Base-by-base conservation (phyloP, 2,113 vertebrate genomes). In the Cromileptes altivelis region DNA sequence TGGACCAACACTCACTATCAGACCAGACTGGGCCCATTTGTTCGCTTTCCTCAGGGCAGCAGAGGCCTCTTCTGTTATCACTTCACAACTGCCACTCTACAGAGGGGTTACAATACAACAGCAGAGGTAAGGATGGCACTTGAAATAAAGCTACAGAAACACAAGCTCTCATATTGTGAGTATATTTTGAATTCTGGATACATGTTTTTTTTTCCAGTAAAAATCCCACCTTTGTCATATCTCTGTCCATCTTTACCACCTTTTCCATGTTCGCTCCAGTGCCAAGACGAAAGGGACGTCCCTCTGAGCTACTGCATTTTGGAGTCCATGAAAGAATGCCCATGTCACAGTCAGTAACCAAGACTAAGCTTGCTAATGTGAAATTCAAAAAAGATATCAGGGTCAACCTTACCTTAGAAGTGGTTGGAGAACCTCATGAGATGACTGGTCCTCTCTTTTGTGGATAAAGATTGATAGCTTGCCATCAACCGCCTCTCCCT, bases 211-310 rank as follows among this genome's bases (percentile, higher is more conserved):
- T 37, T 68, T 42, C 60, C 0, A 27, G 3, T 40, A 47, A 70
- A 61, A 17, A 3, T 19, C 82, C 84, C 91, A 98, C 98, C 95
- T 99, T 99, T 14, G 98, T 99, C 98, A 99, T 99, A 88, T 99
- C 98, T 80, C 98, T 95, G 91, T 99, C 98, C 98, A 99, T 99
- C 93, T 99, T 99, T 74, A 99, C 98, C 69, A 99, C 98, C 83
- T 99, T 99, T 92, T 99, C 98, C 98, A 99, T 99, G 91, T 99
- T 99, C 56, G 98, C 98, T 6, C 98, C 98, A 19, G 98, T 99
- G 65, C 98, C 98, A 11, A 99, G 96, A 1, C 98, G 96, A 93
- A 99, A 99, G 0, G 98, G 98, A 61, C 98, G 97, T 53, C 98
- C 98, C 92, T 99, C 98, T 77, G 98, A 99, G 90, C 98, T 99